Percentiles rank a stretch among this genome's conserved stretches.
phyloP scores from a whole-genome alignment of 2,797 vertebrate species.

The Buceros bicornis region DNA sequence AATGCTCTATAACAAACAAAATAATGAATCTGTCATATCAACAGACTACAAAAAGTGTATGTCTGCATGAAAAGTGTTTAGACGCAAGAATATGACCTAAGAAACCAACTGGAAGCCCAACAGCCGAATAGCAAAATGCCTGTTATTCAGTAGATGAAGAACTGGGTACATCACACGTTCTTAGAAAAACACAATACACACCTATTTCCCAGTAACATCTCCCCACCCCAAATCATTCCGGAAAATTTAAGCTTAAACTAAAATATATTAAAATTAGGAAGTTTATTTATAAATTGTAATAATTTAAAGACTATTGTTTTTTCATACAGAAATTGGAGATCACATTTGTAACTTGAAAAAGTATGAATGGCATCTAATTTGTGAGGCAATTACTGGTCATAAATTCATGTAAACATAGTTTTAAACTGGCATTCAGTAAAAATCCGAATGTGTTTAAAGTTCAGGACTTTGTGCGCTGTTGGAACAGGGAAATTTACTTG shows the following conservation, averaged over 20 bases:
- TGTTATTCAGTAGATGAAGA: neutral
- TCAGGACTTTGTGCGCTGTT: neutral
- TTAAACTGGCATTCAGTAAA: neutral
- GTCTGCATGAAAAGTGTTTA: neutral
- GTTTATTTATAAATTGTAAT: neutral
- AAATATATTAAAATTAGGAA: neutral
- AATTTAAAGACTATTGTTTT: neutral
- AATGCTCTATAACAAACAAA: neutral
- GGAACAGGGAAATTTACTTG: neutral
- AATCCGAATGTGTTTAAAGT: neutral
- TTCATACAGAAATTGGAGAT: neutral
- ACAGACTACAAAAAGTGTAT: neutral
- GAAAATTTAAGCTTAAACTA: neutral
- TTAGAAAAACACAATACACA: neutral
- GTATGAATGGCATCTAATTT: neutral
- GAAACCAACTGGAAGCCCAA: neutral
- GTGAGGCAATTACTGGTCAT: neutral
- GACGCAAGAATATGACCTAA: neutral
- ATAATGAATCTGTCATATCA: neutral
- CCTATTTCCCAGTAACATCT: neutral
- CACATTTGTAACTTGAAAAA: neutral
- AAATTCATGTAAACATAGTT: neutral
- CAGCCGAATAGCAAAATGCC: neutral
- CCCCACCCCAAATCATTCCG: fast-evolving
- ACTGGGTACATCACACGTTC: fast-evolving